Percentiles rank a stretch among this genome's conserved stretches.
phyloP scores from a whole-genome alignment of 2,797 vertebrate genomes.

The Tokudaia muenninki region DNA sequence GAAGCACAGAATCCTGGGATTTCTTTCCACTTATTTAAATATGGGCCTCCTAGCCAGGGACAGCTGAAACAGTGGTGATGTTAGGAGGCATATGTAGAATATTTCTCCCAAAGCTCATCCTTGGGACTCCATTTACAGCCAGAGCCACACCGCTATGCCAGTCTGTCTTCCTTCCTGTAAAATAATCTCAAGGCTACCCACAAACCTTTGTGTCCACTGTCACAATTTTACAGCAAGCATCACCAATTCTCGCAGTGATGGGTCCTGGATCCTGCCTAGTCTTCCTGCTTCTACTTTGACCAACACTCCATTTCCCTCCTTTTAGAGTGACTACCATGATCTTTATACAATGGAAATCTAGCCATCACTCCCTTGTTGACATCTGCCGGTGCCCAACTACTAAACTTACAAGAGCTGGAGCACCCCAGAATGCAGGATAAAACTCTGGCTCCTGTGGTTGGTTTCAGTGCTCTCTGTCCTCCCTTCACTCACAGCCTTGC shows the following conservation, averaged over 20 bases:
- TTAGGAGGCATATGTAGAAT: not conserved
- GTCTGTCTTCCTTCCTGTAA: not conserved
- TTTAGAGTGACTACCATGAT: not conserved
- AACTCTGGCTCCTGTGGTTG: rapidly evolving
- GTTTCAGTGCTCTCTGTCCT: not conserved
- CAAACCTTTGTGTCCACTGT: not conserved
- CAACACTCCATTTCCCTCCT: not conserved
- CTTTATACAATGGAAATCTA: not conserved
- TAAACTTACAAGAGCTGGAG: not conserved
- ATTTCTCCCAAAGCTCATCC: not conserved
- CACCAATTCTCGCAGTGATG: not conserved
- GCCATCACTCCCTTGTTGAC: not conserved
- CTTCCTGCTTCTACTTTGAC: not conserved
- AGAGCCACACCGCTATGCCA: not conserved
- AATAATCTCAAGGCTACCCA: not conserved
- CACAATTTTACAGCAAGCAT: not conserved
- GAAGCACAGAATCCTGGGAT: not conserved
- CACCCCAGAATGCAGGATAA: too few relatives aligned
- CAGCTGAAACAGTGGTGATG: rapidly evolving
- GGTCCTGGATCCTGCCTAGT: not conserved
- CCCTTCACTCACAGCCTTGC: not conserved
- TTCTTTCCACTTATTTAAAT: not conserved
- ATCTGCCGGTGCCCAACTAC: not conserved
- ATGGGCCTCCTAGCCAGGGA: not conserved
- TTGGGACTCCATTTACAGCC: not conserved